phyloP scores from a whole-genome alignment of 2,113 vertebrate species.

The Isurus oxyrinchus region DNA sequence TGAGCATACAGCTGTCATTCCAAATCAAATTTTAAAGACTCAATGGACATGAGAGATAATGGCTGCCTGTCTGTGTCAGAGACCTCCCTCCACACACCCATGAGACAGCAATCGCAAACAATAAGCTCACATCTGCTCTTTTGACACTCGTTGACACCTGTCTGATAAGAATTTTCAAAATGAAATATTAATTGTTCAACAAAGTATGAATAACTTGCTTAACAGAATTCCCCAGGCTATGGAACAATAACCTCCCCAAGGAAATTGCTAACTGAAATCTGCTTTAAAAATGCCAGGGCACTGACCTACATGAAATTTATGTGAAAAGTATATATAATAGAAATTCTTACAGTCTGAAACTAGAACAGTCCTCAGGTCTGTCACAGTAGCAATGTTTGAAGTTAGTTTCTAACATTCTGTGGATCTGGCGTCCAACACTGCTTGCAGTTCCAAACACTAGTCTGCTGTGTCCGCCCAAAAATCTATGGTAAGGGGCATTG shows the following conservation, averaged over 20 bases:
- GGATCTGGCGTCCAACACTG: not conserved
- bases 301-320: not conserved
- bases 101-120: conserved; percentile 5
- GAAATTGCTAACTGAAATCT: not conserved
- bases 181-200: not conserved
- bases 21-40: not conserved
- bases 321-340: not conserved
- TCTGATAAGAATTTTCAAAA: not conserved
- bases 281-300: not conserved
- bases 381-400: not conserved
- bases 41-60: not conserved
- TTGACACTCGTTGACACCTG: not conserved
- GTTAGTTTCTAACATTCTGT: not conserved
- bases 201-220: not conserved
- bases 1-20: not conserved
- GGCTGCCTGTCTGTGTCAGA: not conserved
- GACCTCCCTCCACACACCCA: not conserved
- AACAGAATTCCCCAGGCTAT: not conserved
- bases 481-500: not conserved
- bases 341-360: not conserved
- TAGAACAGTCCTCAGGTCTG: not conserved
- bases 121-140: not conserved
- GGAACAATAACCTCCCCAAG: not conserved
- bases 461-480: not conserved
- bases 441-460: not conserved